phyloP scores from a whole-genome alignment of 2,797 vertebrate genomes.

The Galago senegalensis region DNA sequence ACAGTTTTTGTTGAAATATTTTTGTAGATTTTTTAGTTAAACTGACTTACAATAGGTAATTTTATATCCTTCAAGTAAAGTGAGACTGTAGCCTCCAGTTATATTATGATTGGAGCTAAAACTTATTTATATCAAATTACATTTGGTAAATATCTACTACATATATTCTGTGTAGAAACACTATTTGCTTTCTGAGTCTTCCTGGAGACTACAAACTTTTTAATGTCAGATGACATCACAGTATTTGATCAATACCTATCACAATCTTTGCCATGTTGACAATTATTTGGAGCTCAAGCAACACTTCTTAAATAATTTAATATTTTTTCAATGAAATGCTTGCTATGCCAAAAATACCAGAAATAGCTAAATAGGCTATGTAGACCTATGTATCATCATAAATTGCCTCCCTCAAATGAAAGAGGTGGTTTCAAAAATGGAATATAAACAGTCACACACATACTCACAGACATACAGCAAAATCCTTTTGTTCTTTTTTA shows the following conservation, averaged over 20 bases:
- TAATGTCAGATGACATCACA: conserved; percentile 1
- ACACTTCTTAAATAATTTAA: conserved; percentile 27
- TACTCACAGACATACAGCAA: background rate
- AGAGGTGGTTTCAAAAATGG: conserved; percentile 28
- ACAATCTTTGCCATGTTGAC: background rate
- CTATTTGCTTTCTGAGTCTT: conserved; percentile 15
- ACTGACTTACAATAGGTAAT: conserved; percentile 65
- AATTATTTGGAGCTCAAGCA: conserved; percentile 52
- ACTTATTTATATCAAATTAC: conserved; percentile 32
- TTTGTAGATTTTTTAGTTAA: conserved; percentile 71
- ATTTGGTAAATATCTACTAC: conserved; percentile 18
- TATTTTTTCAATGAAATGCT: conserved; percentile 28
- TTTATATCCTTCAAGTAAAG: conserved; percentile 50
- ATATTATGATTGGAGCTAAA: conserved; percentile 33
- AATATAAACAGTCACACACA: background rate
- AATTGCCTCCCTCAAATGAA: background rate
- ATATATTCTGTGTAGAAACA: conserved; percentile 41
- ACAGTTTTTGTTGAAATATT: conserved; percentile 76
- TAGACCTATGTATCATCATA: conserved; percentile 18
- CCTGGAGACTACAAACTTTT: conserved; percentile 37
- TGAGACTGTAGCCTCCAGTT: background rate
- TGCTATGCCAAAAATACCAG: background rate
- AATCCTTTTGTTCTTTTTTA: background rate
- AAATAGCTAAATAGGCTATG: conserved; percentile 40
- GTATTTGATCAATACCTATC: conserved; percentile 37